Percentiles rank a stretch among this genome's conserved stretches.
Conservation (phyloP, 1,140 invertebrate genomes). For the Marisa cornuarietis region DNA sequence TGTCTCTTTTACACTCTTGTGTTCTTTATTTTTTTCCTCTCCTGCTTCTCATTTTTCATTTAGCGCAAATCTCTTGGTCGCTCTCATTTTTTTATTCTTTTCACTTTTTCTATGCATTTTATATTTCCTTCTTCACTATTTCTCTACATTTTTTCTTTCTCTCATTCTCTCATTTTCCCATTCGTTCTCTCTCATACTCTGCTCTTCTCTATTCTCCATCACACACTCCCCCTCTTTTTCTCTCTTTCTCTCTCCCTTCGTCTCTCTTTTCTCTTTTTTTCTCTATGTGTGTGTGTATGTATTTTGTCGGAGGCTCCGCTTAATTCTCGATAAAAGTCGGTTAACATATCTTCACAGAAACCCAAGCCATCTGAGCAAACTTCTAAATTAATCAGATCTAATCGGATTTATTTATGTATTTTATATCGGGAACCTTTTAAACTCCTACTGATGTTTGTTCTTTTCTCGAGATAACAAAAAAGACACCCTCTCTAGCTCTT, state of each 20-base stretch:
- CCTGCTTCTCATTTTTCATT: background rate
- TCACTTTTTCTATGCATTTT: background rate
- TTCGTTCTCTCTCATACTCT: conserved; percentile 1
- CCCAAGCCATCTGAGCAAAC: too few relatives aligned
- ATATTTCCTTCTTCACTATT: background rate
- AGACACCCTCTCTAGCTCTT: too few relatives aligned
- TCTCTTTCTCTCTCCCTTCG: background rate
- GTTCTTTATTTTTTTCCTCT: background rate
- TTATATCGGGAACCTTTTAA: too few relatives aligned
- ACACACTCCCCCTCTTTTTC: background rate
- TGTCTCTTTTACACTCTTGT: conserved; percentile 6
- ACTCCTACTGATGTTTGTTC: too few relatives aligned
- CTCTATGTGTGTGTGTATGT: too few relatives aligned
- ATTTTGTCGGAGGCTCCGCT: background rate
- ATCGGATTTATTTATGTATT: too few relatives aligned
- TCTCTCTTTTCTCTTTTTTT: conserved; percentile 6
- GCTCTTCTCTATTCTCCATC: conserved; percentile 4
- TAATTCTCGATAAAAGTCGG: too few relatives aligned
- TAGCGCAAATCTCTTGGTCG: background rate
- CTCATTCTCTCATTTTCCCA: background rate
- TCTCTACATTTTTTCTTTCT: background rate
- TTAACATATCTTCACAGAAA: too few relatives aligned
- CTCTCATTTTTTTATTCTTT: background rate
- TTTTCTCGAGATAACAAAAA: too few relatives aligned
- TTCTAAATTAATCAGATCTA: too few relatives aligned